Conservation (phyloP, 2,888 invertebrate species). For the Endotricha flammealis region DNA sequence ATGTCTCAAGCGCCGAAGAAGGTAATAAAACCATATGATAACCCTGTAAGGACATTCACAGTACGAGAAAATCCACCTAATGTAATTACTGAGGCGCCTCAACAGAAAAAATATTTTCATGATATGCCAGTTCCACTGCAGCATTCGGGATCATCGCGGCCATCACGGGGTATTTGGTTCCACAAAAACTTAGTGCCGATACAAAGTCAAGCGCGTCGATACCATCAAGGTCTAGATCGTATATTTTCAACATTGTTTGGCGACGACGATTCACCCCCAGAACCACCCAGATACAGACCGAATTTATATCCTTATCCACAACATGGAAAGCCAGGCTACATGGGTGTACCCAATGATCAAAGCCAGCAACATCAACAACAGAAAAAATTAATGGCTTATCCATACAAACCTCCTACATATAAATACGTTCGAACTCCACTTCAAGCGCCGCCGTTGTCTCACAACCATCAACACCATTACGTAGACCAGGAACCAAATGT, state of each 20-base stretch:
- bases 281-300: constrained; percentile 37
- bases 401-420: constrained; percentile 40
- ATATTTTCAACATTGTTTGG: constrained; percentile 62
- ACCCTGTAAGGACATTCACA: constrained; percentile 81
- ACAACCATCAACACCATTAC: constrained; percentile 37
- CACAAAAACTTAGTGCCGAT: constrained; percentile 56
- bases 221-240: constrained; percentile 49
- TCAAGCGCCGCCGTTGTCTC: constrained; percentile 34
- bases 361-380: constrained; percentile 46
- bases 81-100: constrained; percentile 30
- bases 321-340: constrained; percentile 46
- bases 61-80: constrained; percentile 73
- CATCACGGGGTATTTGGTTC: constrained; percentile 57
- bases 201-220: constrained; percentile 35
- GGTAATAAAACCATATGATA: constrained; percentile 64
- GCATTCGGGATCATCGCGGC: constrained; percentile 24
- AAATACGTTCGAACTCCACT: constrained; percentile 47
- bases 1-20: constrained; percentile 70
- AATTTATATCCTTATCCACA: constrained; percentile 36
- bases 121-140: constrained; percentile 22
- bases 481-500: constrained; percentile 27
- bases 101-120: constrained; percentile 25
- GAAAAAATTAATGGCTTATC: constrained; percentile 43
- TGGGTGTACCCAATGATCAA: constrained; percentile 39
- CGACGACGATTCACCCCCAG: constrained; percentile 46